phyloP scores from a whole-genome alignment of 2,797 vertebrate species.

The Simalia tracyae region DNA sequence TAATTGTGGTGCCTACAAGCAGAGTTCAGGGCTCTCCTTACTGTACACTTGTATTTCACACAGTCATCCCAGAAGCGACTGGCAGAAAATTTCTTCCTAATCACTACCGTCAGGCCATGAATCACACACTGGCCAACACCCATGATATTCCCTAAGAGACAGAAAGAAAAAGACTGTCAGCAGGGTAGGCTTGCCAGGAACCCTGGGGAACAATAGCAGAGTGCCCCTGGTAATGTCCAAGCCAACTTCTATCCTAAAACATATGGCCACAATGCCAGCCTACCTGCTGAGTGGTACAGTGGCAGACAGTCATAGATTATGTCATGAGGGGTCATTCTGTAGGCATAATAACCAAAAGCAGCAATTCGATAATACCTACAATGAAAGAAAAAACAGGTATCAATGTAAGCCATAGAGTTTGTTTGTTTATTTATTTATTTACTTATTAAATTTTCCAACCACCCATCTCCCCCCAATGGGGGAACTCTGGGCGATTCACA shows the following conservation, averaged over 20 bases:
- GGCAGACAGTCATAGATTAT: constrained; percentile 90
- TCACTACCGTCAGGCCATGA: constrained; percentile 84
- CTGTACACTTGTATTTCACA: constrained; percentile 85
- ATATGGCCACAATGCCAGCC: background rate
- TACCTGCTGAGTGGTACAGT: constrained; percentile 91
- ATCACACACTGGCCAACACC: constrained; percentile 88
- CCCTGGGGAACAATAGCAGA: background rate
- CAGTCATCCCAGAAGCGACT: constrained; percentile 91
- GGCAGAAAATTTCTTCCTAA: constrained; percentile 88
- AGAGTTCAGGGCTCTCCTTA: constrained; percentile 65
- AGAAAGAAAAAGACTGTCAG: background rate
- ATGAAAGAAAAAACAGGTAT: background rate
- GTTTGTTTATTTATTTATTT: no score
- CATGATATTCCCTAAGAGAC: constrained; percentile 83
- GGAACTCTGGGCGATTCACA: no score
- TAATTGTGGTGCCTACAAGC: constrained; percentile 16
- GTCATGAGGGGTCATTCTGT: constrained; percentile 79
- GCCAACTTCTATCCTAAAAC: background rate
- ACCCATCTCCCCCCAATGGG: no score
- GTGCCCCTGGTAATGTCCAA: background rate
- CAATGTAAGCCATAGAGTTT: accelerated
- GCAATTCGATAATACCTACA: constrained; percentile 90
- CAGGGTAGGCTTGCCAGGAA: background rate
- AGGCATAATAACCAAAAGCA: constrained; percentile 85
- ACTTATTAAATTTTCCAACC: no score